These are phyloP conservation scores for Odontesthes bonariensis DNA, from an alignment of 2,113 vertebrate species.

Conservation along the genomic window DNA sequence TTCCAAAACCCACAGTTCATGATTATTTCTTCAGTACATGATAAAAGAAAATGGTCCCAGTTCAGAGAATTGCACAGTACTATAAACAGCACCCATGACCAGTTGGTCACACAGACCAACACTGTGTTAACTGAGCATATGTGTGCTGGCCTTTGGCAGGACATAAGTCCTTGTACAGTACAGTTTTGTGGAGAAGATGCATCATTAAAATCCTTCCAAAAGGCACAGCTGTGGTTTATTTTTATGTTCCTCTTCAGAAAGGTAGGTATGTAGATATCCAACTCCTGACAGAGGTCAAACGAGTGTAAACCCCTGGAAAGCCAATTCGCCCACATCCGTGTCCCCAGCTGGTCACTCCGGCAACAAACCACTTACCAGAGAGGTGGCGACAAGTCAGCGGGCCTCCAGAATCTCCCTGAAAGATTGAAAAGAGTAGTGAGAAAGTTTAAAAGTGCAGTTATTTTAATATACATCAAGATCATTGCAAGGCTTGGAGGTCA, in stretches of 20 bases:
- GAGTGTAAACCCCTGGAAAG: conserved; percentile 93
- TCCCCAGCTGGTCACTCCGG: conserved; percentile 97
- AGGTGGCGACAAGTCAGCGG: conserved; percentile 90
- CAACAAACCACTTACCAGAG: conserved; percentile 92
- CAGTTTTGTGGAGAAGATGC: conserved; percentile 17
- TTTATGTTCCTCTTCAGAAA: conserved; percentile 67
- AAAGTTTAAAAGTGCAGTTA: neutral
- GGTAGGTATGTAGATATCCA: conserved; percentile 91
- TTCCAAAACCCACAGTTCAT: conserved; percentile 23
- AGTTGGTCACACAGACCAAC: conserved; percentile 40
- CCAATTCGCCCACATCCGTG: conserved; percentile 90
- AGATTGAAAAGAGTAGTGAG: neutral
- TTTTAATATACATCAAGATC: neutral
- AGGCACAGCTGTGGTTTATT: neutral
- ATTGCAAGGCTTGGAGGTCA: neutral
- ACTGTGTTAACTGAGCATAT: conserved; percentile 35
- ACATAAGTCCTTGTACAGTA: conserved; percentile 56
- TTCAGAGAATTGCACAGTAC: conserved; percentile 54
- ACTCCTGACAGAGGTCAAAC: conserved; percentile 87
- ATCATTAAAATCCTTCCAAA: neutral
- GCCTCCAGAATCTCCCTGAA: conserved; percentile 93
- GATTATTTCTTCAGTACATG: conserved; percentile 40
- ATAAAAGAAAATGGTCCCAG: conserved; percentile 19
- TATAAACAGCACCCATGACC: conserved; percentile 62
- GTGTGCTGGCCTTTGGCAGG: conserved; percentile 35